Conservation (phyloP, 2,113 vertebrate genomes). For the Myotis davidii region DNA sequence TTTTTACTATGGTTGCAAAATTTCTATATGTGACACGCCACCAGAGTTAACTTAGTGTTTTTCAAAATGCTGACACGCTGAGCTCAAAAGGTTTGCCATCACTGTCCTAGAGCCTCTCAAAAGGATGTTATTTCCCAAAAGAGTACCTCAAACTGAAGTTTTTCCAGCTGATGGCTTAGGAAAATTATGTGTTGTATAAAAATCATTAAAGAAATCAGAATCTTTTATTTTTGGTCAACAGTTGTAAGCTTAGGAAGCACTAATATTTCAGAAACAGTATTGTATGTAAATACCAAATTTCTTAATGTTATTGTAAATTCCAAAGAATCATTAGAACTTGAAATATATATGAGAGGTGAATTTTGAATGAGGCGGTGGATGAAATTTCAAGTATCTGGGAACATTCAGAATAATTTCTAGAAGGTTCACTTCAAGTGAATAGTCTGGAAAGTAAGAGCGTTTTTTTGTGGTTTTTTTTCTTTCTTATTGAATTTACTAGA, state of each 20-base stretch:
- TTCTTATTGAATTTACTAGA: not conserved
- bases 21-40: too few species aligned
- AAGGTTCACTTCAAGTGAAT: not conserved
- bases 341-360: not conserved
- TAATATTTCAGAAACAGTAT: not conserved
- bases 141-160: not conserved
- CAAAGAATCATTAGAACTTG: not conserved
- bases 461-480: not conserved
- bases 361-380: not conserved
- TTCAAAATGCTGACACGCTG: too few species aligned
- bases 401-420: not conserved
- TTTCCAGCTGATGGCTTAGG: not conserved
- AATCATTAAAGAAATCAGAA: not conserved
- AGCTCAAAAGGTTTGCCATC: too few species aligned
- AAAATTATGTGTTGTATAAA: slow-evolving; percentile 31
- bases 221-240: not conserved
- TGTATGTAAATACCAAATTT: not conserved
- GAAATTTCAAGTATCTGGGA: not conserved
- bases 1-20: too few species aligned
- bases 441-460: not conserved
- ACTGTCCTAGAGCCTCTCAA: not conserved
- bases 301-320: not conserved
- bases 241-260: not conserved
- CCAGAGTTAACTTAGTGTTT: too few species aligned
- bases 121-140: not conserved